phyloP scores from a whole-genome alignment of 1,140 invertebrate species.

The Oryctes rhinoceros region DNA sequence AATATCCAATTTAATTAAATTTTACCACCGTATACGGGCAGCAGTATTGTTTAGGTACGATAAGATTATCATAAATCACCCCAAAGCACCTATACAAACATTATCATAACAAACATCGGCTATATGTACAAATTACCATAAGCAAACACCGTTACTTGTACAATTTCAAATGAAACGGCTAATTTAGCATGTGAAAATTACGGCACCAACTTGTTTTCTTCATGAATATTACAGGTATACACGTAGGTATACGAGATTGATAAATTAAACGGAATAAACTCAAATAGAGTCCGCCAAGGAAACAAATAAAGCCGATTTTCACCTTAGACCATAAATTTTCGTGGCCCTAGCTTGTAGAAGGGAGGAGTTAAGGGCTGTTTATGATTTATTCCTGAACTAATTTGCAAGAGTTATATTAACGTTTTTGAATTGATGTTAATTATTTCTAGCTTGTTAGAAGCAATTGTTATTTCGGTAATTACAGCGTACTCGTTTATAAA shows the following conservation, averaged over 20 bases:
- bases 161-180: conserved; percentile 18
- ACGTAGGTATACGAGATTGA: background rate
- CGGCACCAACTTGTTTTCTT: background rate
- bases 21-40: background rate
- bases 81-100: conserved; percentile 11
- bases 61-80: conserved; percentile 30
- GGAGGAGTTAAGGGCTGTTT: background rate
- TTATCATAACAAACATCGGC: conserved; percentile 8
- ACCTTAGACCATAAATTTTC: conserved; percentile 13
- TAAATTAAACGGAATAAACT: conserved; percentile 12
- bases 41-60: conserved; percentile 11
- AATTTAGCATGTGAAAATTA: conserved; percentile 29
- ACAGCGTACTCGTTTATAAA: background rate
- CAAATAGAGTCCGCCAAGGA: background rate
- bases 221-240: background rate
- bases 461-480: background rate
- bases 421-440: conserved; percentile 14
- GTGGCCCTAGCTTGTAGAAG: background rate
- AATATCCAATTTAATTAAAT: conserved; percentile 33
- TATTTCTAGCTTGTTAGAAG: background rate
- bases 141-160: background rate
- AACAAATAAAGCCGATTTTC: conserved; percentile 16
- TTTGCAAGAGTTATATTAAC: conserved; percentile 13
- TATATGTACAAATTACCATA: conserved; percentile 25
- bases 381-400: background rate